Evolutionary conservation across 2,113 vertebrate genomes (phyloP), one percentile per base, ranked within the genome.

Genomic region (Salvelinus sp.): DNA sequence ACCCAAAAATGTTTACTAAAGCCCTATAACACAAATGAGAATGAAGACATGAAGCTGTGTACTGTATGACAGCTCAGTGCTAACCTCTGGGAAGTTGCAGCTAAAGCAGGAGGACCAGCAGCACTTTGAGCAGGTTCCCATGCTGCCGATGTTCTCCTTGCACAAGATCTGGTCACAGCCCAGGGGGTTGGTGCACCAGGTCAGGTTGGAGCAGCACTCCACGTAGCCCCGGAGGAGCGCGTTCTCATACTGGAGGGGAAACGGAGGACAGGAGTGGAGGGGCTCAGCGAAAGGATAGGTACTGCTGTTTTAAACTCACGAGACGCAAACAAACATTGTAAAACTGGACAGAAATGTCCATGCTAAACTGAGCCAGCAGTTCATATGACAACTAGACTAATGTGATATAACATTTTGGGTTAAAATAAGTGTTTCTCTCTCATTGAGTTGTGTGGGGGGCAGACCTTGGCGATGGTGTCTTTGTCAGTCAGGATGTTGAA

Each of bases 181-280:
- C 85, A 95, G 97, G 16, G 97, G 97, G 90, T 99, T 99, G 87
- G 97, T 99, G 91, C 98, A 99, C 97, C 97, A 99, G 0, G 98
- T 99, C 91, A 99, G 92, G 92, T 99, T 99, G 85, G 96, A 95
- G 82, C 98, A 99, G 82, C 96, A 95, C 81, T 98, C 98, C 83
- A 99, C 97, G 0, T 96, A 99, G 16, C 93, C 85, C 4, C 98
- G 90, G 62, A 99, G 91, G n/a, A 98, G 90, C 3, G 96, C 94
- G 54, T 93, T 96, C 84, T 97, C 94, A 2, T 98, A 98, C 97
- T 98, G 91, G 0, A 79, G 74, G 65, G n/a, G 4, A 7, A 44
- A 44, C 38, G 0, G 2, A 44, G 38, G 7, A 44, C 38, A 44
- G 9, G 38, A 44, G 9, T 0, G 0, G 38, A 44, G 38, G 38